Conservation (phyloP, 1,140 invertebrate species). For the Colletes gigas region DNA sequence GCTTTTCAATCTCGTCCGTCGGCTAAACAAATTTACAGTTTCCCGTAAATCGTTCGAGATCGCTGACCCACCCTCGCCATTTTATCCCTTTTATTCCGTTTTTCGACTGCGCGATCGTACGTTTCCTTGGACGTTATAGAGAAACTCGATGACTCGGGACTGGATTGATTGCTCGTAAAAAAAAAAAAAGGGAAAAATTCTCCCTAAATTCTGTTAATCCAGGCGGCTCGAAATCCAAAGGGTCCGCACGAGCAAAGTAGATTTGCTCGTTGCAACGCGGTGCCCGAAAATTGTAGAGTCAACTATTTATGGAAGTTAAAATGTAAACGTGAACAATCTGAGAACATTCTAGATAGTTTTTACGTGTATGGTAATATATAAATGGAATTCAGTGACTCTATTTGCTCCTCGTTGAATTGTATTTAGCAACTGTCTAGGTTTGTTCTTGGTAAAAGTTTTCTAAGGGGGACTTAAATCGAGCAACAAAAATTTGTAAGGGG, state of each 20-base stretch:
- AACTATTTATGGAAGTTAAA: too few species aligned
- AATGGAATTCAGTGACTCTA: too few species aligned
- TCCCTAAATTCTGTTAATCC: neutral
- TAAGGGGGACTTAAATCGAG: neutral
- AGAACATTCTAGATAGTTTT: too few species aligned
- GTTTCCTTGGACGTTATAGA: neutral
- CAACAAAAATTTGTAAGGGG: neutral
- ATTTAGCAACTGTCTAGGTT: too few species aligned
- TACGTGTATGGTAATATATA: too few species aligned
- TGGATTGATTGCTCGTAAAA: conserved; percentile 36
- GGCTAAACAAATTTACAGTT: conserved; percentile 67
- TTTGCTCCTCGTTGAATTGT: too few species aligned
- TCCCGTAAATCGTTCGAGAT: conserved; percentile 51
- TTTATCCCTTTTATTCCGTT: neutral
- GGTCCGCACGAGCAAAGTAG: too few species aligned
- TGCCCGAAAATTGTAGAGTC: too few species aligned
- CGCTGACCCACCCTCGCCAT: neutral
- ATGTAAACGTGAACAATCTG: too few species aligned
- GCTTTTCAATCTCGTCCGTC: conserved; percentile 56
- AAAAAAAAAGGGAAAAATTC: conserved; percentile 14
- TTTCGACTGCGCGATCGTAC: conserved; percentile 11
- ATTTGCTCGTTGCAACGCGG: too few species aligned
- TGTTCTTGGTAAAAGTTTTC: too few species aligned
- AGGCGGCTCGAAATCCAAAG: neutral
- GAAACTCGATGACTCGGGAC: conserved; percentile 28